A percentile compares a stretch with the other conserved stretches of the same genome.
Conservation (phyloP, 2,797 vertebrate species). For the Pristis pectinata region DNA sequence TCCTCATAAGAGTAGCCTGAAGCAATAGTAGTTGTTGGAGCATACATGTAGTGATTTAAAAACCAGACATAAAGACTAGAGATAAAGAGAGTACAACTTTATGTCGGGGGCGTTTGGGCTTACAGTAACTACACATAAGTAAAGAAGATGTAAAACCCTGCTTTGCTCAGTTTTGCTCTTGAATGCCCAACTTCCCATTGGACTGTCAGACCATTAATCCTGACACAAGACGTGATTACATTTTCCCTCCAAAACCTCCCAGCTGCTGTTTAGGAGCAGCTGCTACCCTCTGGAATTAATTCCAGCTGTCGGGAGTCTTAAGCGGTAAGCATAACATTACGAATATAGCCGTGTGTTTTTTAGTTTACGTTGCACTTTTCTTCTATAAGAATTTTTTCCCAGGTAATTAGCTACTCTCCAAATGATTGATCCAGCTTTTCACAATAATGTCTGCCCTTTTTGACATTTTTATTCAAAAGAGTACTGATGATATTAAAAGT, state of each 20-base stretch:
- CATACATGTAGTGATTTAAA: background rate
- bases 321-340: conserved; percentile 46
- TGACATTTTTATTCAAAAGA: background rate
- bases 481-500: background rate
- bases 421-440: background rate
- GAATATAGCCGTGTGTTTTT: conserved; percentile 45
- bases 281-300: conserved; percentile 58
- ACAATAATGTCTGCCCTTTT: background rate
- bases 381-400: background rate
- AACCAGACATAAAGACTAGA: background rate
- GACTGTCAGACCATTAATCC: conserved; percentile 51
- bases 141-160: background rate
- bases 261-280: conserved; percentile 62
- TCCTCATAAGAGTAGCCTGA: background rate
- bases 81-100: background rate
- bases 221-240: conserved; percentile 48
- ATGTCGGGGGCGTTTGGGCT: background rate
- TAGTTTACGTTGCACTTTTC: conserved; percentile 15
- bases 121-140: background rate
- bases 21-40: background rate
- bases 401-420: background rate
- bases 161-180: conserved; percentile 32
- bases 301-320: conserved; percentile 62
- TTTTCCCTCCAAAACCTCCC: conserved; percentile 53
- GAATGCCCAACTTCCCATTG: conserved; percentile 43